Evolutionary conservation across 2,113 vertebrate species (phyloP).

Genomic region (Tylochromis polylepis): DNA sequence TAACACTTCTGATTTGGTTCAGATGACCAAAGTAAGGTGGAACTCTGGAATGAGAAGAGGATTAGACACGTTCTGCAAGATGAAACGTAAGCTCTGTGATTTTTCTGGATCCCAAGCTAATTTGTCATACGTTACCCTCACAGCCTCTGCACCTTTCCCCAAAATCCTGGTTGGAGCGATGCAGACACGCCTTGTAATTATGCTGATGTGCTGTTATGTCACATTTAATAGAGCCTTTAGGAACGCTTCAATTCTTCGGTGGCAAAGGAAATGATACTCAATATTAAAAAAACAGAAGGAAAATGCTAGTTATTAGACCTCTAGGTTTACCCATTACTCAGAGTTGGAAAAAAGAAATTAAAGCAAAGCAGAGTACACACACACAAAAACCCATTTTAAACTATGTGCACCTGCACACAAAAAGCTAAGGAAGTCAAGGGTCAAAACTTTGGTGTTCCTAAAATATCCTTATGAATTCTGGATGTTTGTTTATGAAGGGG

Average conservation of each 20-base stretch:
- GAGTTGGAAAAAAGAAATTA: background rate
- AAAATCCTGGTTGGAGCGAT: too few species aligned
- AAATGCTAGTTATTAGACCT: background rate
- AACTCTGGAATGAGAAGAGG: too few species aligned
- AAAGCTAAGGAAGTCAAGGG: background rate
- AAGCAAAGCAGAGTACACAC: accelerated
- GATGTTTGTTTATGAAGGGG: background rate
- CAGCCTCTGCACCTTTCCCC: too few species aligned
- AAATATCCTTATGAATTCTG: background rate
- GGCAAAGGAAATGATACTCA: accelerated
- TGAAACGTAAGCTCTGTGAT: too few species aligned
- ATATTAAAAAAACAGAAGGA: background rate
- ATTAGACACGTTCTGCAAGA: too few species aligned
- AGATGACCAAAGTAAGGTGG: too few species aligned
- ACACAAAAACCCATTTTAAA: background rate
- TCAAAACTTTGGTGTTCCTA: background rate
- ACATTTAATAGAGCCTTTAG: background rate
- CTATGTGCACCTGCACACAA: background rate
- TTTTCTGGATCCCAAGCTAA: too few species aligned
- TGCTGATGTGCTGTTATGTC: background rate
- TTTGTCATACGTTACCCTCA: too few species aligned
- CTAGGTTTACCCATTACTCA: background rate
- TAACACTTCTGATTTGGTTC: too few species aligned
- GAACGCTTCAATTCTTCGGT: background rate
- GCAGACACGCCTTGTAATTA: too few species aligned